Base-by-base conservation (phyloP, 2,888 invertebrate genomes). In the Lepidocyrtinus sp. region DNA sequence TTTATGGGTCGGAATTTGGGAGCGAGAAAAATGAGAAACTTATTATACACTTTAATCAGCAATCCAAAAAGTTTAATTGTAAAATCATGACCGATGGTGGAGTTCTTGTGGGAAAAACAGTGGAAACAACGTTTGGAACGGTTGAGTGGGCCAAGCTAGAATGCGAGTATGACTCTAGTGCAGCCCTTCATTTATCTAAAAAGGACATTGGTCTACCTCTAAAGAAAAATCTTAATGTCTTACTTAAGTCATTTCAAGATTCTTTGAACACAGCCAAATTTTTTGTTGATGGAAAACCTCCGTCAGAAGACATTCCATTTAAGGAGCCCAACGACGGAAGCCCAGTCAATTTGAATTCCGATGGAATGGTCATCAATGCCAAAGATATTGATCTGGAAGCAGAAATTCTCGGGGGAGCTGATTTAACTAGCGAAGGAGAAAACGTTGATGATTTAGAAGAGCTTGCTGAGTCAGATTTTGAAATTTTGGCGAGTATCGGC, bases 201-300 rank as follows among this genome's bases (percentile, higher is more conserved):
- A 71, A 76, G 15, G 84, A 84, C 26, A 61, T 81, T 7, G 82
- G 77, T 9, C 62, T 83, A 5, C 86, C 85, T 24, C 68, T 86
- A 24, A 86, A 84, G 55, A 86, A 85, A 63, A 86, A 86, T 75
- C 46, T 84, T 15, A 72, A 59, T 65, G 81, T 83, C n/a, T 68
- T 86, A 7, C 68, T 86, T 36, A 79, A 82, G 61, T 70, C 84
- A 19, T 86, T 85, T 75, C 78, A 85, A 55, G 85, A 85, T 36
- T 83, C 85, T 5, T 59, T 87, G 2, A 64, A 62, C 12, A 78
- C 73, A 12, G 83, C 94, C 82, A 90, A 94, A 46, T 92, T 94
- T 88, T 92, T 95, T 77, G 92, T 95, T 86, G 93, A 95, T 88
- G 94, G 94, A 67, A 92, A 93, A 87, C 88, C 93, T 1, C 92